Evolutionary conservation across 1,140 invertebrate species (phyloP), one percentile per base, ranked within the genome.

Genomic region (Euwallacea similis): DNA sequence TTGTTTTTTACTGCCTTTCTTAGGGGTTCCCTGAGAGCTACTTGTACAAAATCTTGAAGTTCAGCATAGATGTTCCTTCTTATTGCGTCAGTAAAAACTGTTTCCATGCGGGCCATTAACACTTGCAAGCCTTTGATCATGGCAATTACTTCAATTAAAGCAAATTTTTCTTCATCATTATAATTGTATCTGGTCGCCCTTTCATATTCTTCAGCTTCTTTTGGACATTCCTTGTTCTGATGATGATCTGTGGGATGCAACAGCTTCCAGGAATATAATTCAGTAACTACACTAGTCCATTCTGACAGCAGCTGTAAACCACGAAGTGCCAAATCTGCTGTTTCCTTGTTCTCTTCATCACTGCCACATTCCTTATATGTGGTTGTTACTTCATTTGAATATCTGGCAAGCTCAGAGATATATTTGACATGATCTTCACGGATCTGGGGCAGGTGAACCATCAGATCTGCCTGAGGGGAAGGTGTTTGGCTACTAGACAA

Each of bases 101-200:
- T 96, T 85, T 99, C 98, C 90, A 99, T 98, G 58, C 97, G 86
- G 6, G 95, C 92, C 94, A 99, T 97, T 50, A 99, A 83, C 43
- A 98, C 93, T 84, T 99, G 98, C 7, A 99, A 86, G 2, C 97
- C 97, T 85, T 99, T 99, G 74, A 99, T 98, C 97, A 99, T 99
- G 0, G 97, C 96, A 76, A 99, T 98, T 13, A 98, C 93, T 86
- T 99, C 97, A 75, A 99, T 98, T 47, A 99, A 84, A 7, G 97
- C 97, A 85, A 97, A 97, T 82, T 99, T 99, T 84, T 99, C 98
- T 79, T 97, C 95, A 33, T 94, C 92, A 7, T 91, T 93, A 81
- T 99, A 99, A 84, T 99, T 99, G 83, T 99, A 99, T 16, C 96
- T 87, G 0, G 97, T 99, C 0, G 97, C 96, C 83, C 97, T 87